These are phyloP conservation scores for Pangasius larnaudii DNA, from an alignment of 2,797 vertebrate species.

Conservation along the genomic window DNA sequence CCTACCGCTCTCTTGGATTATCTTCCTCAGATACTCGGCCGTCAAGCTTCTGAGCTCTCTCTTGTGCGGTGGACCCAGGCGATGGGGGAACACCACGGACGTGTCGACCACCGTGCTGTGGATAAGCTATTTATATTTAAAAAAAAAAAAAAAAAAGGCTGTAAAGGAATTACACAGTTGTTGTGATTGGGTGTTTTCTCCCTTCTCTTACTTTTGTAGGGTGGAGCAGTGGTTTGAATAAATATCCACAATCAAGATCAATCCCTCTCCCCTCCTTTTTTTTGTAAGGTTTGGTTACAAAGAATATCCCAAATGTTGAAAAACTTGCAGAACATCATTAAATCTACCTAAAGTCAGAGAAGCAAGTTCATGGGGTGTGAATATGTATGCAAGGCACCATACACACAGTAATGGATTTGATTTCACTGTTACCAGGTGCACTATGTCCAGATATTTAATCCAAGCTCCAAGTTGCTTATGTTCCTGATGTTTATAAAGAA, in stretches of 20 bases:
- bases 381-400: neutral
- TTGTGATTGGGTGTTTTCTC: neutral
- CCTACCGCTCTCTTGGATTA: conserved; percentile 84
- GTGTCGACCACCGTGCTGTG: conserved; percentile 80
- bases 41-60: conserved; percentile 75
- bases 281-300: neutral
- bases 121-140: conserved; percentile 69
- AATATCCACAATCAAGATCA: no score
- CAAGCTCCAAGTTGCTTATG: neutral
- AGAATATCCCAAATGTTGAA: neutral
- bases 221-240: neutral
- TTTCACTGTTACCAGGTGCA: neutral
- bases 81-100: conserved; percentile 80
- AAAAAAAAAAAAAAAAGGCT: neutral
- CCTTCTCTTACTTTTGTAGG: neutral
- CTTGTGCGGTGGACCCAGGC: conserved; percentile 80
- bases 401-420: no score
- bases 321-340: neutral
- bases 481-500: neutral
- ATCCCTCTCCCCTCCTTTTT: no score
- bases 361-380: neutral
- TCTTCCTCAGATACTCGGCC: conserved; percentile 78
- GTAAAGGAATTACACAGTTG: neutral
- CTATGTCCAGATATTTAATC: neutral
- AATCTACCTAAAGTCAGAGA: neutral